These are phyloP conservation scores for Buteo buteo DNA, from an alignment of 2,113 vertebrate species.

Conservation along the genomic window DNA sequence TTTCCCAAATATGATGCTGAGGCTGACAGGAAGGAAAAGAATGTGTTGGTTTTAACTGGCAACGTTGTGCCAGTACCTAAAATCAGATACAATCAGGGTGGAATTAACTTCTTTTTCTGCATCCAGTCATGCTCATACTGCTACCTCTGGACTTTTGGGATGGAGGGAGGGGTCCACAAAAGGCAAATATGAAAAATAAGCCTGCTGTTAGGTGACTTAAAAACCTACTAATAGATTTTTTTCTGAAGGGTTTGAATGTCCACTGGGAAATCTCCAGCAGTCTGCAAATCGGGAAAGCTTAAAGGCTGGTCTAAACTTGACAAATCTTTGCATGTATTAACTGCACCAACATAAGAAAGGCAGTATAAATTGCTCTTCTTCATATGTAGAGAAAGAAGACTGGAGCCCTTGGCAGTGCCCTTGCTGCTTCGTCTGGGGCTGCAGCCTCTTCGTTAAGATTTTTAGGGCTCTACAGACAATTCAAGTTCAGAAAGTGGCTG, in stretches of 20 bases:
- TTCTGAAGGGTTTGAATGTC: background rate
- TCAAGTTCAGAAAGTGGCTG: background rate
- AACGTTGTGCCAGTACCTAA: background rate
- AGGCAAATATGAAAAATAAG: background rate
- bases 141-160: background rate
- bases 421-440: background rate
- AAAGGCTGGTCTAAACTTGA: background rate
- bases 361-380: background rate
- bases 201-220: background rate
- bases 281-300: background rate
- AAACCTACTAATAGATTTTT: background rate
- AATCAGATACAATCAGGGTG: background rate
- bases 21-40: background rate
- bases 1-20: background rate
- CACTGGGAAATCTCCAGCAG: background rate
- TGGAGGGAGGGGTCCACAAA: background rate
- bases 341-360: background rate
- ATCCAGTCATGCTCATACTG: background rate
- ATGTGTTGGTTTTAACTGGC: background rate
- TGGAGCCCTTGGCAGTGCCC: background rate
- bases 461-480: background rate
- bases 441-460: background rate
- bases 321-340: background rate
- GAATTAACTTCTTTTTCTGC: background rate
- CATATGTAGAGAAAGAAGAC: background rate